Evolutionary conservation across 2,888 invertebrate species (phyloP), one percentile per base, ranked within the genome.

Genomic region (Prenolepis imparis): DNA sequence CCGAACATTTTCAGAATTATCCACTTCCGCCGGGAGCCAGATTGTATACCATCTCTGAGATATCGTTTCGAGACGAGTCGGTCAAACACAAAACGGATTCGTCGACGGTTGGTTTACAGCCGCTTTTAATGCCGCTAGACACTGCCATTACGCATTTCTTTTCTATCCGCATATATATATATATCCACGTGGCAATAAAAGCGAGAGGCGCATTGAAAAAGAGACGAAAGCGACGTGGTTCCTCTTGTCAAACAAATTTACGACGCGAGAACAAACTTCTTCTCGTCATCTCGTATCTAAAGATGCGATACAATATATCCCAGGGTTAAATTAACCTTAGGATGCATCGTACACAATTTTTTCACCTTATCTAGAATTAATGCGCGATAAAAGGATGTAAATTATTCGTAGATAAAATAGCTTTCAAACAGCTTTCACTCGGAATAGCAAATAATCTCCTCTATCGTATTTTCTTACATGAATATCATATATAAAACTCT

Each of bases 1-100:
- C 12, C 66, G 78, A 82, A 75, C 72, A 41, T 67, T 82, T 48
- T 57, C 57, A 78, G 67, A 73, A 80, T 86, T 88, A 82, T 78
- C 63, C 75, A 52, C 68, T 84, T 80, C 82, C 80, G 82, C 57
- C 61, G 61, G 41, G 61, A 52, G 57, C 75, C 24, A n/a, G 24
- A n/a, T 68, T 68, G n/a, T 68, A 39, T 63, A 61, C 48, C 32
- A 32, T 70, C 78, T 72, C 44, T 44, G 59, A 21, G 73, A 48
- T 80, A 80, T 72, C 59, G 12, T 72, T 59, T 28, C n/a, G 57
- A 39, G 28, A 21, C 66, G 28, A 48, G 44, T 24, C 48, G 55
- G 24, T 32, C 36, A 44, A 55, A 70, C 55, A 36, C 32, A 28
- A 72, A 72, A 80, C 59, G 72, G 44, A 80, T 80, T 67, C 72